Percentiles rank a stretch among this genome's conserved stretches.
These are phyloP conservation scores for Chaetogeoica ovagalla DNA, from an alignment of 2,888 invertebrate species.

Conservation along the genomic window DNA sequence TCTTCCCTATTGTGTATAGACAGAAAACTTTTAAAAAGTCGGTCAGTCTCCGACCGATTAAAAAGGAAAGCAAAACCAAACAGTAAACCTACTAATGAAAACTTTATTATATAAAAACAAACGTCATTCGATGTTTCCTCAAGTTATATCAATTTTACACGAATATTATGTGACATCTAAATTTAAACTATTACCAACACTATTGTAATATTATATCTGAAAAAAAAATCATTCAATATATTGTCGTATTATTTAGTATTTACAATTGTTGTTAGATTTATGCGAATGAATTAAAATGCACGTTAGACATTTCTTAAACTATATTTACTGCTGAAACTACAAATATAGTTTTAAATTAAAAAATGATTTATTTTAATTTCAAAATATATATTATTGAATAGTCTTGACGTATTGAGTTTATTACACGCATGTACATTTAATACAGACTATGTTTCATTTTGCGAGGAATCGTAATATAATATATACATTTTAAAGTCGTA, in stretches of 20 bases:
- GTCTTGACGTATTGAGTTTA: too few relatives aligned
- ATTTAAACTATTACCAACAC: background rate
- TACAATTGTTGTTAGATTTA: too few relatives aligned
- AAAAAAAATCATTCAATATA: background rate
- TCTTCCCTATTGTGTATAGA: background rate
- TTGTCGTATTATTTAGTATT: background rate
- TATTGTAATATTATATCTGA: background rate
- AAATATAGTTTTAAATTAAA: too few relatives aligned
- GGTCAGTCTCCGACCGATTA: background rate
- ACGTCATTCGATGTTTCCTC: background rate
- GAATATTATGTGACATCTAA: background rate
- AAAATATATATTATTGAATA: too few relatives aligned
- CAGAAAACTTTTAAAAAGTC: slow-evolving; percentile 5
- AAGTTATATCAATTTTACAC: background rate
- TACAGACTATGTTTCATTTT: too few relatives aligned
- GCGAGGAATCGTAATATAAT: too few relatives aligned
- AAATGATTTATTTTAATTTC: too few relatives aligned
- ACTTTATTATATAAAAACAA: background rate
- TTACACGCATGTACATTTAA: too few relatives aligned
- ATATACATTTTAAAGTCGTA: too few relatives aligned
- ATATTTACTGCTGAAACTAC: too few relatives aligned
- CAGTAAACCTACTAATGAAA: background rate
- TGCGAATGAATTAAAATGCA: too few relatives aligned
- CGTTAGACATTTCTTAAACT: too few relatives aligned
- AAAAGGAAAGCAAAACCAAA: background rate